Evolutionary conservation across 2,113 vertebrate genomes (phyloP).

Genomic region (Echinops telfairi): DNA sequence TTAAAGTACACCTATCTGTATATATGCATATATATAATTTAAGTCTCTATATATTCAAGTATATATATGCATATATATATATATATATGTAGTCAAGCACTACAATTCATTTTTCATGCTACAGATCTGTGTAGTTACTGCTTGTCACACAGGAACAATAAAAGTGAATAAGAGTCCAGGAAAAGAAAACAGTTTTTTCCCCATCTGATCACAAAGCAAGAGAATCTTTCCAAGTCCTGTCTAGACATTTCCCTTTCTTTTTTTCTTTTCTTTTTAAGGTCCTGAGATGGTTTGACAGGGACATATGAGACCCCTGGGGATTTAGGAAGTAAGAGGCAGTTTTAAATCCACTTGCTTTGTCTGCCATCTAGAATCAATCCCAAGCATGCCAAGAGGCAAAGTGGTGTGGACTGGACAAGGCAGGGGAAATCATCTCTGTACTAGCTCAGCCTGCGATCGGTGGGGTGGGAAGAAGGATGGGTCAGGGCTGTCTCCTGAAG

Average conservation of each 20-base stretch:
- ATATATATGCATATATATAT: neutral
- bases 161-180: neutral
- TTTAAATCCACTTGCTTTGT: neutral
- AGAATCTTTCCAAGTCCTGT: neutral
- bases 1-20: neutral
- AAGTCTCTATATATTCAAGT: neutral
- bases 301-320: neutral
- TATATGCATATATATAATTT: neutral
- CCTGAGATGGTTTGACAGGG: neutral
- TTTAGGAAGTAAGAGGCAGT: neutral
- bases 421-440: neutral
- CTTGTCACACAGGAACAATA: neutral
- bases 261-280: neutral
- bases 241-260: neutral
- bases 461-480: neutral
- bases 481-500: neutral
- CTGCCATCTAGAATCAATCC: neutral
- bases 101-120: constrained; percentile 15
- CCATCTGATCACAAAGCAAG: neutral
- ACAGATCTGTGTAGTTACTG: neutral
- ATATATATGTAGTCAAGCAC: neutral
- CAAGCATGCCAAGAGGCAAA: neutral
- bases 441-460: neutral
- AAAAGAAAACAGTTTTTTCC: neutral
- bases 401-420: fast-evolving